Conservation (phyloP, 2,797 vertebrate genomes). For the Petrocephalus sullivani region DNA sequence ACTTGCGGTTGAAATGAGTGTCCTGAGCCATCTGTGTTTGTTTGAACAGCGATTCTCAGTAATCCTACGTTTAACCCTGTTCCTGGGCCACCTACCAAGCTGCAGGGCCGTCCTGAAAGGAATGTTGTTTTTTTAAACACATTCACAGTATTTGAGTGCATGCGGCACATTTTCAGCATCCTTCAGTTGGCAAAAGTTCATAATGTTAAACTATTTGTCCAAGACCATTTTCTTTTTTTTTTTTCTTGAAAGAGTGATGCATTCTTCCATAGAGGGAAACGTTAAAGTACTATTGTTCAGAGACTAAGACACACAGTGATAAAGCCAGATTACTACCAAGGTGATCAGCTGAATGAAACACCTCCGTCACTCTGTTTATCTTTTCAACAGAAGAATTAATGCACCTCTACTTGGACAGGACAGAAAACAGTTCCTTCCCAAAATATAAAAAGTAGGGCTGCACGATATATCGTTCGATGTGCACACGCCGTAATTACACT, state of each 20-base stretch:
- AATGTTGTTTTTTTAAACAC: slow-evolving; percentile 3
- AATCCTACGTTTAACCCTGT: not conserved
- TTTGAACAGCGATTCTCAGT: not conserved
- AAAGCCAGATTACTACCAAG: not conserved
- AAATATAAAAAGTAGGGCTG: not conserved
- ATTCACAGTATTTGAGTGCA: not conserved
- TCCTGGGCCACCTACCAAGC: not conserved
- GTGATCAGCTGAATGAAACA: not conserved
- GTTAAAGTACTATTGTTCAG: not conserved
- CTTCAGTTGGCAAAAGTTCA: not conserved
- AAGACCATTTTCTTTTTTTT: not conserved
- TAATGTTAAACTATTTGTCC: not conserved
- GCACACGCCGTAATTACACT: not conserved
- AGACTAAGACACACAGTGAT: not conserved
- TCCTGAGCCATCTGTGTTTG: slow-evolving; percentile 3
- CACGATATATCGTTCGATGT: not conserved
- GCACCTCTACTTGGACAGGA: not conserved
- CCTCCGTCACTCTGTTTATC: not conserved
- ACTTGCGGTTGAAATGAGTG: not conserved
- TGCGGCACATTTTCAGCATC: not conserved
- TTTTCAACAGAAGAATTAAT: not conserved
- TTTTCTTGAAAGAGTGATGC: not conserved
- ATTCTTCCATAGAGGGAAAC: not conserved
- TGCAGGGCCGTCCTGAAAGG: not conserved
- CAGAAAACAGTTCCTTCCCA: not conserved